Conservation (phyloP, 2,113 vertebrate genomes). For the Callorhinus ursinus region DNA sequence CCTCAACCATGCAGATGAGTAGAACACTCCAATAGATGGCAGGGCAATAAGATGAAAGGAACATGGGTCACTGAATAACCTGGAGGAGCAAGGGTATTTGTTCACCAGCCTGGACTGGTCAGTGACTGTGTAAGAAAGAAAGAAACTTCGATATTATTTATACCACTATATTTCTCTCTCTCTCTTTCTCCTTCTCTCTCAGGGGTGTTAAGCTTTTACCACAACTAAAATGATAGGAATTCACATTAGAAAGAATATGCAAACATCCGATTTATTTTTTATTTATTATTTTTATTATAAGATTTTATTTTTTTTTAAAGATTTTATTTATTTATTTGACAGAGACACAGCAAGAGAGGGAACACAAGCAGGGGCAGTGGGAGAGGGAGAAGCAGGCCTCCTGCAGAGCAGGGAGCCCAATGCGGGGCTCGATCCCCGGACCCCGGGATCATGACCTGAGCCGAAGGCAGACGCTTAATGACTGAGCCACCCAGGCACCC, state of each 20-base stretch:
- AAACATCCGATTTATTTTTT: neutral
- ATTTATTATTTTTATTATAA: too few species aligned
- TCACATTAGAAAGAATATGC: neutral
- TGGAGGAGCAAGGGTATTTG: neutral
- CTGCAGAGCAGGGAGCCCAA: too few species aligned
- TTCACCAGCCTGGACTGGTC: neutral
- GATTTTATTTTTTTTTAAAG: too few species aligned
- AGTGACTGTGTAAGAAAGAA: neutral
- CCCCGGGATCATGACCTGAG: too few species aligned
- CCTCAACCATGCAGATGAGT: neutral
- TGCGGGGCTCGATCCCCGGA: too few species aligned
- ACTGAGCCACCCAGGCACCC: too few species aligned
- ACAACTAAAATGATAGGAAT: neutral
- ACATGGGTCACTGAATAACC: neutral
- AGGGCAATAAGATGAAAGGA: neutral
- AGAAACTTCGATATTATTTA: neutral
- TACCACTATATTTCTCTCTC: neutral
- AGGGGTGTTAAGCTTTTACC: neutral
- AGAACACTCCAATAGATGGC: neutral
- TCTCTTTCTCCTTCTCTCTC: neutral
- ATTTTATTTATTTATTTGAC: too few species aligned
- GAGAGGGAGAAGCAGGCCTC: too few species aligned
- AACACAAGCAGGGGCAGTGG: too few species aligned
- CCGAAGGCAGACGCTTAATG: too few species aligned
- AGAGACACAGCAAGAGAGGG: too few species aligned